Evolutionary conservation across 2,888 invertebrate genomes (phyloP).

Genomic region (Patella caerulea): DNA sequence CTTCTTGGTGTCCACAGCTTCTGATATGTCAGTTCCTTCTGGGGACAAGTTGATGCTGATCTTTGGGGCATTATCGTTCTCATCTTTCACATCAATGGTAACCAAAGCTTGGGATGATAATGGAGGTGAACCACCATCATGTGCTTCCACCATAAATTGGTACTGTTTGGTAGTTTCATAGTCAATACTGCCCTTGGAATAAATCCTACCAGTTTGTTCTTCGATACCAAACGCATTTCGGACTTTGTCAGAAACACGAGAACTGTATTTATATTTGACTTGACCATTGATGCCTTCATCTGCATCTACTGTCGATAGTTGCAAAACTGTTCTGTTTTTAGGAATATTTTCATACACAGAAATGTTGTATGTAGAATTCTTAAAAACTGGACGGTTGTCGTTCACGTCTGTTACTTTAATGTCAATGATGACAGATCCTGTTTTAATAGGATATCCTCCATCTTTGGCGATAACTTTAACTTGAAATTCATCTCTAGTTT

Average conservation of each 20-base stretch:
- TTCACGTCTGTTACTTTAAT: conserved; percentile 59
- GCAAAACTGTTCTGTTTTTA: conserved; percentile 47
- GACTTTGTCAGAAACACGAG: conserved; percentile 48
- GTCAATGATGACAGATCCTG: conserved; percentile 54
- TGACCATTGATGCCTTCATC: conserved; percentile 85
- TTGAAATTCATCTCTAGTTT: conserved; percentile 52
- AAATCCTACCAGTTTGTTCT: conserved; percentile 88
- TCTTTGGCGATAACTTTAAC: conserved; percentile 57
- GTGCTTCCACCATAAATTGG: conserved; percentile 77
- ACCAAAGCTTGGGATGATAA: conserved; percentile 73
- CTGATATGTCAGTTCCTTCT: conserved; percentile 77
- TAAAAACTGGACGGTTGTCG: conserved; percentile 59
- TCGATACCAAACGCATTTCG: conserved; percentile 76
- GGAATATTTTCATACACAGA: conserved; percentile 51
- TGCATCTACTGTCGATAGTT: conserved; percentile 84
- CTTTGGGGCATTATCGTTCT: conserved; percentile 89
- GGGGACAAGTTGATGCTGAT: conserved; percentile 87
- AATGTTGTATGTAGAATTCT: conserved; percentile 46
- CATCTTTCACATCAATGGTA: conserved; percentile 76
- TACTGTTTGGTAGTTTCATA: conserved; percentile 83
- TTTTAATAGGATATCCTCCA: conserved; percentile 51
- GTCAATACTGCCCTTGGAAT: conserved; percentile 84
- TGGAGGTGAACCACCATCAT: conserved; percentile 51
- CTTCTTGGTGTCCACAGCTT: conserved; percentile 86
- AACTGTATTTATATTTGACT: conserved; percentile 71